phyloP scores from a whole-genome alignment of 2,888 invertebrate genomes.

The Drosophila flavopinicola region DNA sequence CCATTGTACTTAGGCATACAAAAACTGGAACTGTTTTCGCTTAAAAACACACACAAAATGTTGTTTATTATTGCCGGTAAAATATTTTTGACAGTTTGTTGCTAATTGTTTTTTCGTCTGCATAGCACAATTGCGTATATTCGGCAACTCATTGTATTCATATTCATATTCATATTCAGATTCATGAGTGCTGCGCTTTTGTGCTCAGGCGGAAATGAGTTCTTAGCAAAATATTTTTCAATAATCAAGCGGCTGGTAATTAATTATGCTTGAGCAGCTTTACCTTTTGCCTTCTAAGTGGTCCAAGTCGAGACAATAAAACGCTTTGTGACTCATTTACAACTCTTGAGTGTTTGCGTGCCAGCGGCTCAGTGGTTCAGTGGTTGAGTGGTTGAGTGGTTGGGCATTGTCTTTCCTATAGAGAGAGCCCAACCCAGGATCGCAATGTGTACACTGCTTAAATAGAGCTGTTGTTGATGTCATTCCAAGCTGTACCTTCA shows the following conservation, averaged over 20 bases:
- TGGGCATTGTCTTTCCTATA: slow-evolving; percentile 54
- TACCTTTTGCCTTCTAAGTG: slow-evolving; percentile 8
- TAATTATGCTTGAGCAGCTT: slow-evolving; percentile 55
- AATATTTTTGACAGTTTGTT: slow-evolving; percentile 69
- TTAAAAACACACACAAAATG: slow-evolving; percentile 5
- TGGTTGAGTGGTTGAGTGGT: slow-evolving; percentile 19
- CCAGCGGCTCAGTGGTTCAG: slow-evolving; percentile 27
- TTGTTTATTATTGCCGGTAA: slow-evolving; percentile 30
- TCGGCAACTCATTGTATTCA: slow-evolving; percentile 13
- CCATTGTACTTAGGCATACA: slow-evolving; percentile 47
- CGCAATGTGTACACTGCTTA: slow-evolving; percentile 16
- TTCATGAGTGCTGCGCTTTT: slow-evolving; percentile 48
- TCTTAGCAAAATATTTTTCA: slow-evolving; percentile 41
- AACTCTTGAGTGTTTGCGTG: slow-evolving; percentile 45
- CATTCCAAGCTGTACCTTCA: slow-evolving; percentile 23
- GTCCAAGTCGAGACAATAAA: slow-evolving; percentile 44
- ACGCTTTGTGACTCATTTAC: slow-evolving; percentile 55
- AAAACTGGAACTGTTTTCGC: slow-evolving; percentile 44
- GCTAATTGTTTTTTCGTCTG: slow-evolving; percentile 57
- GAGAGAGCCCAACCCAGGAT: slow-evolving; percentile 57
- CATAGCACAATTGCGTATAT: slow-evolving; percentile 6
- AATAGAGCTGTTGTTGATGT: slow-evolving; percentile 51
- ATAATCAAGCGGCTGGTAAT: slow-evolving; percentile 45
- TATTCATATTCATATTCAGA: no score
- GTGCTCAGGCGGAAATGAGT: slow-evolving; percentile 60